A percentile compares a stretch with the other conserved stretches of the same genome.
phyloP scores from a whole-genome alignment of 2,113 vertebrate genomes.

The human region DNA sequence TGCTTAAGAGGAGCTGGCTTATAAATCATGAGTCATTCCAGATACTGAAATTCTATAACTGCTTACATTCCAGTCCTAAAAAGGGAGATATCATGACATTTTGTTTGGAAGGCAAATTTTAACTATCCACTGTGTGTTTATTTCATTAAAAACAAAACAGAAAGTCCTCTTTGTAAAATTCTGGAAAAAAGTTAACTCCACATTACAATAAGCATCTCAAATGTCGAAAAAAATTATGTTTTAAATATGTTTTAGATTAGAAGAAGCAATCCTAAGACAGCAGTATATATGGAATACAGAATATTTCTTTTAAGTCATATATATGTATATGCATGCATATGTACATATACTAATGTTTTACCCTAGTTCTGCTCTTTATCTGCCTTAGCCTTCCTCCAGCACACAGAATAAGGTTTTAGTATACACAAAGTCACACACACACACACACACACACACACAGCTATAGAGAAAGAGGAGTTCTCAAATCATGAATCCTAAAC shows the following conservation, averaged over 20 bases:
- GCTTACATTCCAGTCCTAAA: constrained; percentile 77
- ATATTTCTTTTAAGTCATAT: background rate
- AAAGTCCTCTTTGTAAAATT: constrained; percentile 58
- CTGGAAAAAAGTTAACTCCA: constrained; percentile 34
- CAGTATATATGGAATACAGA: background rate
- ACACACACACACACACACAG: background rate
- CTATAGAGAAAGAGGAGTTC: background rate
- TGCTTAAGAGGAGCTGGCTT: constrained; percentile 66
- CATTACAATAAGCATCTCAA: background rate
- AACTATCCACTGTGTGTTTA: constrained; percentile 41
- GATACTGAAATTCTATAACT: constrained; percentile 74
- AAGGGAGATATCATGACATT: constrained; percentile 71
- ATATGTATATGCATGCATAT: background rate
- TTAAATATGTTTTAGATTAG: constrained; percentile 48
- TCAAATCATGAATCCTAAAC: background rate
- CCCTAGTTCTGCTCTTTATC: background rate
- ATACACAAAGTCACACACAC: background rate
- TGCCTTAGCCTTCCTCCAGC: background rate
- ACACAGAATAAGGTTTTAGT: background rate
- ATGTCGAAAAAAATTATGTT: constrained; percentile 45
- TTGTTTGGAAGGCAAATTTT: constrained; percentile 65
- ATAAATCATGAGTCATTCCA: constrained; percentile 78
- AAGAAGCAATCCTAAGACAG: background rate
- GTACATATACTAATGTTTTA: background rate
- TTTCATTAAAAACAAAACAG: constrained; percentile 61